Base-by-base conservation (phyloP, 2,797 vertebrate species). In the Liasis olivaceus region DNA sequence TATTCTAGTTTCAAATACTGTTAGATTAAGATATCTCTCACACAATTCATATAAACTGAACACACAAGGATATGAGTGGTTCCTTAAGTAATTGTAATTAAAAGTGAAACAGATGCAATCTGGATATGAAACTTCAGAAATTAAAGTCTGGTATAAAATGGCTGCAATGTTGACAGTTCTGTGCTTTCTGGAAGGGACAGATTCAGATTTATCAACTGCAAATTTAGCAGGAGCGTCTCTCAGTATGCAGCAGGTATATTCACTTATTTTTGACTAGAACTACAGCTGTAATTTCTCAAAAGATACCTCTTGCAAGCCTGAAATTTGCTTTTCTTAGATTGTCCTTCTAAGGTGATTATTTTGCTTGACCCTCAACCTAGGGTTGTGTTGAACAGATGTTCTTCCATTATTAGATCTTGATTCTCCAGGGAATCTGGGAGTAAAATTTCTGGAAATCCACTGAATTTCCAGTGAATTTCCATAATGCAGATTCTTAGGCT, bases 21-120 rank as follows among this genome's bases (percentile, higher is more conserved):
- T 85, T 91, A 94, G 93, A 95, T 94, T 93, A 91, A 90, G 91
- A 88, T 93, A 91, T 94, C 91, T 96, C 69, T 89, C 90, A 69
- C 77, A 56, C 91, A 62, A n/a, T 0, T 1, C 94, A 91, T 90
- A 77, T 90, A 17, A 72, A 91, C 92, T 95, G 89, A 91, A 92
- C 90, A 64, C 91, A 94, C 94, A 87, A 89, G 94, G 42, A 47
- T 47, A 81, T 5, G 72, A 11, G 8, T 54, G 51, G 51, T 88
- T 54, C 93, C 90, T 66, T 94, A 81, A 89, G 90, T 92, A 87
- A 93, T 58, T 77, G 63, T 91, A 96, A 93, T 8, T 85, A 85
- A 85, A 92, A 56, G 51, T 31, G 94, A 86, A 77, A 63, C 63
- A 58, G 81, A 59, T 64, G 56, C 26, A 64, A 51, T 59, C 69